Conservation (phyloP, 2,888 invertebrate species). For the Anthrax anthrax region DNA sequence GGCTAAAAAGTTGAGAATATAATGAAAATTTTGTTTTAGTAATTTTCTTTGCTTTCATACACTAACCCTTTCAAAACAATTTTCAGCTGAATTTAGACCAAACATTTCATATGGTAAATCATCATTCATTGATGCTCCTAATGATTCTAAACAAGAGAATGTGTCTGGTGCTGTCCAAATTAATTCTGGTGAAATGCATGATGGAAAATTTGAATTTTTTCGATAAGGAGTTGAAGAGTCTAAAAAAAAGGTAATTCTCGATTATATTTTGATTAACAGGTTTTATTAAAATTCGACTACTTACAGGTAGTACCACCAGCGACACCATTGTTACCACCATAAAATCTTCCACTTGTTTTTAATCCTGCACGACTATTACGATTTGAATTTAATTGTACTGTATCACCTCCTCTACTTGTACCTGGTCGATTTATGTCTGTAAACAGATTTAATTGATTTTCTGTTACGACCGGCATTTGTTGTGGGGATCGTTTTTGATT, state of each 20-base stretch:
- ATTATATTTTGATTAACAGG: too few relatives aligned
- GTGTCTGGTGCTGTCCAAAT: conserved; percentile 33
- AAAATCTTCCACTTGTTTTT: conserved; percentile 20
- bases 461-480: conserved; percentile 32
- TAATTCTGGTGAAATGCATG: conserved; percentile 26
- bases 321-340: conserved; percentile 10
- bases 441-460: conserved; percentile 28
- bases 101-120: conserved; percentile 34
- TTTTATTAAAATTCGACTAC: too few relatives aligned
- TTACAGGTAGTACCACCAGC: too few relatives aligned
- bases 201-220: conserved; percentile 26
- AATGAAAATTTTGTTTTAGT: neutral
- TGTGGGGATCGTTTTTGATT: conserved; percentile 26
- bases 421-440: conserved; percentile 30
- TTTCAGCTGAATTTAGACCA: conserved; percentile 26
- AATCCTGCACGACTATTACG: conserved; percentile 28
- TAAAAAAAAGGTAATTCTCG: too few relatives aligned
- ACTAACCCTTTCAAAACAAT: conserved; percentile 30
- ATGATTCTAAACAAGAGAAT: conserved; percentile 32
- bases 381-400: conserved; percentile 12
- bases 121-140: conserved; percentile 28
- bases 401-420: conserved; percentile 25
- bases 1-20: conserved; percentile 18
- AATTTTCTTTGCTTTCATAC: neutral
- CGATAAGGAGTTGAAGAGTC: conserved; percentile 23